A percentile compares a stretch with the other conserved stretches of the same genome.
phyloP scores from a whole-genome alignment of 2,888 invertebrate genomes.

The Muscina levida region DNA sequence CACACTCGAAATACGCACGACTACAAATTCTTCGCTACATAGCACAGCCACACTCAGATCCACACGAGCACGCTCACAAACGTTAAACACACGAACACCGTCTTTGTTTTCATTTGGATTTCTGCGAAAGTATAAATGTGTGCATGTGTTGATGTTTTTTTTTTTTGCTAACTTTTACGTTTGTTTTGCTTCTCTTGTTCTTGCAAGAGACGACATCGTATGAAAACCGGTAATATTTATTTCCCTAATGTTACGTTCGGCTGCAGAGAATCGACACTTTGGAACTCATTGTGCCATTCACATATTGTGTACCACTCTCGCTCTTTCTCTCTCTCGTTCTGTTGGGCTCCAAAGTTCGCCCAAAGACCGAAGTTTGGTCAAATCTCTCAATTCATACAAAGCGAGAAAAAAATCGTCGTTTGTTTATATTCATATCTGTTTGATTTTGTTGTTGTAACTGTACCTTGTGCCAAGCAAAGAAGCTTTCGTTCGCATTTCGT shows the following conservation, averaged over 20 bases:
- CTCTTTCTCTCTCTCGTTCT: neutral
- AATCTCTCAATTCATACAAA: neutral
- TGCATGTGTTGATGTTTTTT: neutral
- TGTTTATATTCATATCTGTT: constrained; percentile 41
- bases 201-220: constrained; percentile 41
- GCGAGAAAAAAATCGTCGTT: neutral
- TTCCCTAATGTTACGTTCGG: no score
- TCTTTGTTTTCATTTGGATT: constrained; percentile 33
- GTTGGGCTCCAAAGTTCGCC: no score
- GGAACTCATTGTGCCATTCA: no score
- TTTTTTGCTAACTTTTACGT: constrained; percentile 50
- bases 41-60: neutral
- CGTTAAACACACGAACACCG: neutral
- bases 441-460: constrained; percentile 67
- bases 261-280: constrained; percentile 37
- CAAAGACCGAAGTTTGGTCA: no score
- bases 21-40: neutral
- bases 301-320: constrained; percentile 1
- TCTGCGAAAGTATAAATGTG: neutral
- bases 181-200: constrained; percentile 61
- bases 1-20: neutral
- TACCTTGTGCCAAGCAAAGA: constrained; percentile 52
- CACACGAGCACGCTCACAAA: neutral
- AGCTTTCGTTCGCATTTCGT: constrained; percentile 28
- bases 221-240: constrained; percentile 13